These are phyloP conservation scores for Ifrita kowaldi DNA, from an alignment of 2,113 vertebrate genomes.

Conservation along the genomic window DNA sequence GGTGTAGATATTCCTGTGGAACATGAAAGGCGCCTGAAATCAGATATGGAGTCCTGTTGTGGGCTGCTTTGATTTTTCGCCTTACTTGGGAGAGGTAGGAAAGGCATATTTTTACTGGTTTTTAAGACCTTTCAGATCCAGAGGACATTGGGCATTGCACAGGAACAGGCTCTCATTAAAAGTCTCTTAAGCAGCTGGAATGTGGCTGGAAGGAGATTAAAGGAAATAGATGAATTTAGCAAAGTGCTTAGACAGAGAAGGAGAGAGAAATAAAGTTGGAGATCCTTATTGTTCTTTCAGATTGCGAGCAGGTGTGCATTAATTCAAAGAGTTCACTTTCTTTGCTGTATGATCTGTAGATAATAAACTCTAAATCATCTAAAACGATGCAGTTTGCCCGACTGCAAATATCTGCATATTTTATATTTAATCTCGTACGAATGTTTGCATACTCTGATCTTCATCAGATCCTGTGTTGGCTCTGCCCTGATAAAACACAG, in stretches of 20 bases:
- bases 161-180: conserved; percentile 62
- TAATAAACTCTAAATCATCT: conserved; percentile 28
- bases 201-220: conserved; percentile 68
- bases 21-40: conserved; percentile 55
- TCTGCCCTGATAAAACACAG: neutral
- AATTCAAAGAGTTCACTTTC: conserved; percentile 37
- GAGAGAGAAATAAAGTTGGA: conserved; percentile 44
- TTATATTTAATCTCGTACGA: neutral
- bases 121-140: conserved; percentile 50
- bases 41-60: conserved; percentile 26
- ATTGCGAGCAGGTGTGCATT: conserved; percentile 57
- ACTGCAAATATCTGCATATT: conserved; percentile 39
- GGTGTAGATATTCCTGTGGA: neutral
- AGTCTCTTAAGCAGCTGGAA: conserved; percentile 64
- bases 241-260: conserved; percentile 42
- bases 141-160: conserved; percentile 36
- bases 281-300: conserved; percentile 52
- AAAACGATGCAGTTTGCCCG: neutral
- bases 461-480: neutral
- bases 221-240: conserved; percentile 56
- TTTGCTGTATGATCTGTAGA: conserved; percentile 25
- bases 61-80: conserved; percentile 39
- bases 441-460: neutral
- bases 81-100: conserved; percentile 16
- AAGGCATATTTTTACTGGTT: neutral